Evolutionary conservation across 2,113 vertebrate species (phyloP), one percentile per base, ranked within the genome.

Genomic region (Chaetorhynchus papuensis): DNA sequence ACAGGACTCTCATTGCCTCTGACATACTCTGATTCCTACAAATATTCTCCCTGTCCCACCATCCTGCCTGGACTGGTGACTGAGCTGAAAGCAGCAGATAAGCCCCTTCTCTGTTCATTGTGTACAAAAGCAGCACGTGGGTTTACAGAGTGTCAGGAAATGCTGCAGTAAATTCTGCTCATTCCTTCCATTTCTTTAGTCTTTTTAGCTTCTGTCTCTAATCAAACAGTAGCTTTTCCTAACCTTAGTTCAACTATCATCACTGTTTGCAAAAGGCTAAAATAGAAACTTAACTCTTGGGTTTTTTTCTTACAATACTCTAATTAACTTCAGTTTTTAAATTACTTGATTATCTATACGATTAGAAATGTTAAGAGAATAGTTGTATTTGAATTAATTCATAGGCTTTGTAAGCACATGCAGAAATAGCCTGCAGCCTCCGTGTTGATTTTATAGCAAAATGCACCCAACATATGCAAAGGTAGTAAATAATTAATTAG

Each of bases 351-450:
- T 94, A 92, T 85, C 95, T 90, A 78, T 33, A 91, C 6, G 53
- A 96, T 93, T 82, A 93, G 53, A 84, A 86, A 87, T 90, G 47
- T 79, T 95, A 95, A 82, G 69, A 97, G 44, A 83, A 97, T 71
- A 94, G 42, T 24, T 88, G 35, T 37, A 85, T 85, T 77, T 57
- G 53, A 97, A 93, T 93, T 90, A 37, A 79, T 56, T 75, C 54
- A 81, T 56, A 90, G 94, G 78, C 74, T 42, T 8, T 91, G 66
- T 59, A 94, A 95, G 91, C 50, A 79, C 35, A 80, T 11, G 45
- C 86, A 93, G 63, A 90, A 57, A 95, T 15, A 88, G 82, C 27
- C 65, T 92, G 57, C 69, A 97, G 90, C 59, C 64, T 85, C 28
- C 33, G 39, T 2, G 4, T 2, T 91, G 57, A 66, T 70, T 37